Conservation (phyloP, 2,113 vertebrate genomes). For the Dromaius novaehollandiae region DNA sequence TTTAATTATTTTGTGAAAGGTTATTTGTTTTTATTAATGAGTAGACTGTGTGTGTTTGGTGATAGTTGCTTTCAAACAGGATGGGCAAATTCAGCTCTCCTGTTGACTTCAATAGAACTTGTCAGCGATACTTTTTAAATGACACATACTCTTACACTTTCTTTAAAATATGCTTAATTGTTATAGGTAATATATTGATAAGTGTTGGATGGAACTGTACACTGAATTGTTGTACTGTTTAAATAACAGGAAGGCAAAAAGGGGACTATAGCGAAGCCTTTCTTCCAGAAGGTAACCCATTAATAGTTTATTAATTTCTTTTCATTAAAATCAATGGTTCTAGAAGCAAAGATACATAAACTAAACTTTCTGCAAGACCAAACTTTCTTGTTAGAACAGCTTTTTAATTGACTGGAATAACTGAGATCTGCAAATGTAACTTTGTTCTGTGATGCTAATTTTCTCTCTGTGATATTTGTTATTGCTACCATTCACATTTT, state of each 20-base stretch:
- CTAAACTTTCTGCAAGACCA: background rate
- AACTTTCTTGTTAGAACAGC: background rate
- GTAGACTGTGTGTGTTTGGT: background rate
- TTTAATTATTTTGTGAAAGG: background rate
- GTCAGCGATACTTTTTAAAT: background rate
- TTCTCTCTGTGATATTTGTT: background rate
- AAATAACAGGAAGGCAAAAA: constrained; percentile 23
- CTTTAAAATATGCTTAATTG: constrained; percentile 12
- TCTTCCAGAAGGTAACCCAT: background rate
- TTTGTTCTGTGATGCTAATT: background rate
- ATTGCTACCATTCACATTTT: background rate
- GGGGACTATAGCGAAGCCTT: background rate
- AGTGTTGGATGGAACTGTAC: constrained; percentile 29
- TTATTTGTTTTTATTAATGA: background rate
- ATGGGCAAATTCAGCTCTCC: background rate
- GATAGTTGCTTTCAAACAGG: background rate
- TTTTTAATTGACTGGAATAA: background rate
- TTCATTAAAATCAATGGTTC: background rate
- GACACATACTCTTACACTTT: background rate
- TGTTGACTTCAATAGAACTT: background rate
- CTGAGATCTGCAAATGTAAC: background rate
- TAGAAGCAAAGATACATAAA: constrained; percentile 8
- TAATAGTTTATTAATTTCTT: background rate
- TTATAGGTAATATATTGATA: constrained; percentile 11
- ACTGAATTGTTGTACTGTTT: constrained; percentile 8